Base-by-base conservation (phyloP, 2,113 vertebrate species). In the Scalopus aquaticus region DNA sequence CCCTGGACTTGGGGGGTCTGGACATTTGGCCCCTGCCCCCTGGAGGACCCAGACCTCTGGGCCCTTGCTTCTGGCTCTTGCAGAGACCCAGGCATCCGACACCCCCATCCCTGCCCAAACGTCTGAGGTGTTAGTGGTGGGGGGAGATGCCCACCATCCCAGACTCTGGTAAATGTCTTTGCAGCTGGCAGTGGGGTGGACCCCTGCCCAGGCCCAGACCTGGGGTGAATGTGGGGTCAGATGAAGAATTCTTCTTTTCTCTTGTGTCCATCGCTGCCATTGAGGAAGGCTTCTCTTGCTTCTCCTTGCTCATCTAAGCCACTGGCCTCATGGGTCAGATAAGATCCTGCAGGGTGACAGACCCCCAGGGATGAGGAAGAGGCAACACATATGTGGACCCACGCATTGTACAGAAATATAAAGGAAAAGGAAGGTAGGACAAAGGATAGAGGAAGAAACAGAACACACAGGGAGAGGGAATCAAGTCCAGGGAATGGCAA, bases 161-260 rank as follows among this genome's bases (percentile, higher is more conserved):
- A 93, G 96, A 95, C 95, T 97, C 93, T 83, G 92, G 94, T 85
- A 90, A 96, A 93, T 95, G 97, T 97, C 97, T 96, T 84, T 97
- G 95, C 96, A 91, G 96, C 95, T 96, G 96, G 96, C 95, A 92
- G 95, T 92, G 78, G 94, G 90, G 92, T 78, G 65, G 51, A 85
- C 83, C 92, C 62, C 74, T 79, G 94, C 69, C 96, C 86, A 85
- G 69, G 86, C 58, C 96, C 77, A 73, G 67, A 88, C 72, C 67
- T 87, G 94, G 93, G 62, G 54, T 96, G 32, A 51, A 95, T 77
- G 44, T 87, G 84, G 96, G 92, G 93, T 98, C 99, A 99, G 99
- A 99, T 99, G 98, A 99, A 99, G 98, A 99, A 99, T 94, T 99
- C 99, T 98, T 99, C 99, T 98, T 99, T 99, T 97, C 99, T 98